Percentiles rank a stretch among this genome's conserved stretches.
These are phyloP conservation scores for Chrysogorgia sp. DNA, from an alignment of 92 coral and sea anemone species.

Conservation along the genomic window DNA sequence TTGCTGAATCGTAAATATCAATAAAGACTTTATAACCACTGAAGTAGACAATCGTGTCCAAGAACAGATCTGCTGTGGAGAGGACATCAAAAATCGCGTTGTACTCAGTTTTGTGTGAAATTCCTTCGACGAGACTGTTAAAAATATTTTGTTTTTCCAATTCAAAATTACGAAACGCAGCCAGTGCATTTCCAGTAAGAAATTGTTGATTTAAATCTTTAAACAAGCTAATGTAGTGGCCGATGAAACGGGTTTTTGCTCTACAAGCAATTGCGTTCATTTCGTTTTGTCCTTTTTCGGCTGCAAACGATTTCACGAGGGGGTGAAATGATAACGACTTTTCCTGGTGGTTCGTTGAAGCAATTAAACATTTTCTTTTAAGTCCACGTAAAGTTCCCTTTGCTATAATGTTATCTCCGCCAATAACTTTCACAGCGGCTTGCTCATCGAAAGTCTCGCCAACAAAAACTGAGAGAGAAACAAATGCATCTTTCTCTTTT, in stretches of 20 bases:
- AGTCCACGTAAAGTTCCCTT: background rate
- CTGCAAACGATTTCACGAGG: slow-evolving; percentile 25
- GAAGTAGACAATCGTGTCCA: background rate
- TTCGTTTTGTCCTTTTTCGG: slow-evolving; percentile 28
- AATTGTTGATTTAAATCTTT: slow-evolving; percentile 26
- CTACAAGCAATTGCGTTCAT: slow-evolving; percentile 17
- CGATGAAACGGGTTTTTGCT: background rate
- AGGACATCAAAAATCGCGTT: slow-evolving; percentile 1
- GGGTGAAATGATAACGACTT: slow-evolving; percentile 25
- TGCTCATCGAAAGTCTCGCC: slow-evolving; percentile 3
- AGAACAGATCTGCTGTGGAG: slow-evolving; percentile 23
- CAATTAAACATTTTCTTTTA: background rate
- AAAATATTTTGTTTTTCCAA: slow-evolving; percentile 17
- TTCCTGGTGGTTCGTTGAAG: background rate
- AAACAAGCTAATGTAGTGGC: background rate
- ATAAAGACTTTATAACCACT: background rate
- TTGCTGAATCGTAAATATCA: slow-evolving; percentile 27
- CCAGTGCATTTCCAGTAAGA: slow-evolving; percentile 8
- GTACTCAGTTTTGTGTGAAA: background rate
- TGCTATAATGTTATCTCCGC: background rate
- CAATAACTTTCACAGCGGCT: slow-evolving; percentile 38
- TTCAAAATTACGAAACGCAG: slow-evolving; percentile 22
- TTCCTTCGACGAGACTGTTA: slow-evolving; percentile 18
- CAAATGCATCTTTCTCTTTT: slow-evolving; percentile 17
- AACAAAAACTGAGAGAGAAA: slow-evolving; percentile 34